Evolutionary conservation across 2,113 vertebrate species (phyloP), one percentile per base, ranked within the genome.

Genomic region (Columba livia): DNA sequence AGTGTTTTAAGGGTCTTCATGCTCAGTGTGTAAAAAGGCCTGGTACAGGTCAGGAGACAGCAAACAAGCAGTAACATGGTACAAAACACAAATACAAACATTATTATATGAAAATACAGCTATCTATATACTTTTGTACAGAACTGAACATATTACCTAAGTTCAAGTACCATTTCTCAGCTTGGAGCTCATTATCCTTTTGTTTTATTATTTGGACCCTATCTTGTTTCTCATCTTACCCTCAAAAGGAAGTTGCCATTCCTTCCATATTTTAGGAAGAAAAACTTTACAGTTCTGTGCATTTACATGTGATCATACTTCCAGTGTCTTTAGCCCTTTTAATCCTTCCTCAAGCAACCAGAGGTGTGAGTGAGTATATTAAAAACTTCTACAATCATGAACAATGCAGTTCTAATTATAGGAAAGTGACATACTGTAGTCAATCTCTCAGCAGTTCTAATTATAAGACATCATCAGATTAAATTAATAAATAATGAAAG

Each of bases 401-500:
- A 90, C 93, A 95, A 91, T 90, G 75, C 60, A 48, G 38, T 95
- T 93, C 90, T 95, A 96, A 96, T 96, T 95, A 96, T 84, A 96
- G 79, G 79, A 47, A 71, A 86, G 69, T 90, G 79, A 62, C 71
- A 74, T 40, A 42, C 32, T 77, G 51, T 48, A 95, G 95, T 93
- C 94, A 91, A 28, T 96, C 90, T 92, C 79, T 95, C 90, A 86
- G 75, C 61, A 81, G 75, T 92, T 96, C 92, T 97, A 97, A 96
- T 97, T 96, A 96, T 95, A 96, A 91, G 69, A 80, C 72, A 91
- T 85, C 88, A 95, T 96, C 88, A 90, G 90, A 87, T 94, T 85
- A 95, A 85, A 96, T 97, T 91, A 97, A 96, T 96, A 96, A 96
- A 95, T 97, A 96, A 97, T 93, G 85, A 90, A 96, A 91, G 93